Evolutionary conservation across 2,888 invertebrate species (phyloP).

Genomic region (Gastracanthus pulcherrimus): DNA sequence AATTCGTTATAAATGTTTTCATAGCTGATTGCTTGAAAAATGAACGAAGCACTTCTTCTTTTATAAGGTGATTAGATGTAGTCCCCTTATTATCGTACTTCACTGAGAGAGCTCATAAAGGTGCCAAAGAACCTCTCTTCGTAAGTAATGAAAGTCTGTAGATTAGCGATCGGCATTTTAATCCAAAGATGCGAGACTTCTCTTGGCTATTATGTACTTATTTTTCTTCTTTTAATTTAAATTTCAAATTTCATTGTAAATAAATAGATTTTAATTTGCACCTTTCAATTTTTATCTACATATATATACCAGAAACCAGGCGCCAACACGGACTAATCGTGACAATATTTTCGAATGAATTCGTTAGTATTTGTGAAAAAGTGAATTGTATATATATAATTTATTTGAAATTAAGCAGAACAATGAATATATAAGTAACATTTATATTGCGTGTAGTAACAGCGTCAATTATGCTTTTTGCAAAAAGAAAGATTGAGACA

Average conservation of each 20-base stretch:
- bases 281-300: constrained; percentile 8
- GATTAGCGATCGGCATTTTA: not conserved
- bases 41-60: constrained; percentile 34
- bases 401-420: constrained; percentile 31
- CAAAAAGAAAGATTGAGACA: constrained; percentile 25
- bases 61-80: constrained; percentile 30
- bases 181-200: too few relatives aligned
- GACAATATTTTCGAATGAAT: constrained; percentile 38
- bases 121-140: constrained; percentile 58
- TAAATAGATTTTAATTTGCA: constrained; percentile 10
- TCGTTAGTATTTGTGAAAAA: constrained; percentile 43
- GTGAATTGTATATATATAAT: constrained; percentile 51
- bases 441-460: constrained; percentile 40
- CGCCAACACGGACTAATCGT: constrained; percentile 21
- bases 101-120: constrained; percentile 48
- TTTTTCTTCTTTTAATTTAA: constrained; percentile 14
- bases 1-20: constrained; percentile 17
- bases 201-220: too few relatives aligned
- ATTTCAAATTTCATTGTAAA: not conserved
- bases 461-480: constrained; percentile 59
- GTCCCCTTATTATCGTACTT: constrained; percentile 42
- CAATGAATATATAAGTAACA: constrained; percentile 43
- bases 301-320: not conserved
- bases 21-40: constrained; percentile 24
- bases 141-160: constrained; percentile 39